phyloP scores from a whole-genome alignment of 92 coral and sea anemone species.

The Parazoanthus atlanticus region DNA sequence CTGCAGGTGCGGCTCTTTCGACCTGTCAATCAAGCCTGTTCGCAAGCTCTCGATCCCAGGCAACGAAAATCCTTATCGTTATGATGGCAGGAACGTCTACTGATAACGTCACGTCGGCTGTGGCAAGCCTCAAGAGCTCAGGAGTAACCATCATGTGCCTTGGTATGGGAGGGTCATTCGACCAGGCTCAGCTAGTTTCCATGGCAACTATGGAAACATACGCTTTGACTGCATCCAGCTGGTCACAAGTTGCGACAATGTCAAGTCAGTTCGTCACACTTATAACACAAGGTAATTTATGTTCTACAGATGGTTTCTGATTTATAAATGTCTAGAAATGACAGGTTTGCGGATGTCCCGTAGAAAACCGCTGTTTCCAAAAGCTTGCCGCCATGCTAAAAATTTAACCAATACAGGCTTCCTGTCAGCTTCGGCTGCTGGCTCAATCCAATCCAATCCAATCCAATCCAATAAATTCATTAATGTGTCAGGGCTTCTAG shows the following conservation, averaged over 20 bases:
- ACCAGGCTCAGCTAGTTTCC: constrained; percentile 60
- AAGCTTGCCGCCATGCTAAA: no score
- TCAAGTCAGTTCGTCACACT: constrained; percentile 38
- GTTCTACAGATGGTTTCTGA: neutral
- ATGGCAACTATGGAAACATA: constrained; percentile 69
- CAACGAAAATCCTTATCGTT: constrained; percentile 51
- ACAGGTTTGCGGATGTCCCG: neutral
- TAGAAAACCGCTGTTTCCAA: neutral
- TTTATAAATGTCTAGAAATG: neutral
- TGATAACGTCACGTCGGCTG: constrained; percentile 48
- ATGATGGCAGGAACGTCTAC: constrained; percentile 62
- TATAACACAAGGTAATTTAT: constrained; percentile 34
- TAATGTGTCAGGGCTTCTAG: no score
- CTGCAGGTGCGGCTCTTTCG: constrained; percentile 59
- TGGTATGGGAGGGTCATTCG: constrained; percentile 68
- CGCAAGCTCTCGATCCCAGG: constrained; percentile 50
- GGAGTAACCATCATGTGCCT: constrained; percentile 53
- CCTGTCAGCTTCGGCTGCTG: neutral
- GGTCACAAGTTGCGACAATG: constrained; percentile 50
- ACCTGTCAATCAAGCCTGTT: constrained; percentile 66
- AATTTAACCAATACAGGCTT: no score
- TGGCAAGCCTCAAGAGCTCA: constrained; percentile 35
- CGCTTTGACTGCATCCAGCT: constrained; percentile 50
- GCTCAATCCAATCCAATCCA: no score
- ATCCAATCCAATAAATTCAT: no score